Evolutionary conservation across 2,797 vertebrate genomes (phyloP).

Genomic region (Epinephelus malabaricus): DNA sequence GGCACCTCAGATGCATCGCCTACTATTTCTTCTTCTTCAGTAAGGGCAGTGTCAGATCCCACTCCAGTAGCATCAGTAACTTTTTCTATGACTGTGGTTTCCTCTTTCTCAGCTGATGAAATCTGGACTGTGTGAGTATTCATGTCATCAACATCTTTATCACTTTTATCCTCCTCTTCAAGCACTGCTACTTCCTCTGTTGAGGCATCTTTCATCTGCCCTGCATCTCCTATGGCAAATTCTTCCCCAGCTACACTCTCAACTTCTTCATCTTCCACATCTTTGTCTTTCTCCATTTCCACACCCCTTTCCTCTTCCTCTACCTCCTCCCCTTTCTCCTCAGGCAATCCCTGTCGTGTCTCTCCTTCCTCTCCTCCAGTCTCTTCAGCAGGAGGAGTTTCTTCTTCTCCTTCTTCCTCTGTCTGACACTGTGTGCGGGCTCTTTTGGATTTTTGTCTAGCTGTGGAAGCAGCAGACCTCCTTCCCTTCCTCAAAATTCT

Average conservation of each 20-base stretch:
- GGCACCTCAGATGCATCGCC: background rate
- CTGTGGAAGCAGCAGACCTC: slow-evolving; percentile 9
- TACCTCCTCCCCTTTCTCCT: background rate
- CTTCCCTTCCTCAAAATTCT: slow-evolving; percentile 40
- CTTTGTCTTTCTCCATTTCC: background rate
- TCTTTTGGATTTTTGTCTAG: slow-evolving; percentile 22
- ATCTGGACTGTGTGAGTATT: background rate
- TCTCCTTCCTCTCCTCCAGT: slow-evolving; percentile 61
- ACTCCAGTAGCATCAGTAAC: background rate
- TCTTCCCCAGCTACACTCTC: background rate
- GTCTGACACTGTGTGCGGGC: background rate
- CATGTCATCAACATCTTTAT: background rate
- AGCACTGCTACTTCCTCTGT: background rate
- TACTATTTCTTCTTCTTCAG: background rate
- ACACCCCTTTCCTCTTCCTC: slow-evolving; percentile 35
- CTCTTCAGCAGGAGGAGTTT: background rate
- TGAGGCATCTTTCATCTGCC: background rate
- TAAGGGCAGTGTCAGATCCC: background rate
- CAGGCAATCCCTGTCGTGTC: background rate
- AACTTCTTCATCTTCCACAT: background rate
- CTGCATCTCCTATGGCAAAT: background rate
- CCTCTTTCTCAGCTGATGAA: slow-evolving; percentile 17
- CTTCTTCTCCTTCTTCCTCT: slow-evolving; percentile 20
- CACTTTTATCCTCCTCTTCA: background rate
- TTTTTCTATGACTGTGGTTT: slow-evolving; percentile 7